These are phyloP conservation scores for Ctenochaetus hawaiiensis DNA, from an alignment of 2,797 vertebrate species.

Conservation along the genomic window DNA sequence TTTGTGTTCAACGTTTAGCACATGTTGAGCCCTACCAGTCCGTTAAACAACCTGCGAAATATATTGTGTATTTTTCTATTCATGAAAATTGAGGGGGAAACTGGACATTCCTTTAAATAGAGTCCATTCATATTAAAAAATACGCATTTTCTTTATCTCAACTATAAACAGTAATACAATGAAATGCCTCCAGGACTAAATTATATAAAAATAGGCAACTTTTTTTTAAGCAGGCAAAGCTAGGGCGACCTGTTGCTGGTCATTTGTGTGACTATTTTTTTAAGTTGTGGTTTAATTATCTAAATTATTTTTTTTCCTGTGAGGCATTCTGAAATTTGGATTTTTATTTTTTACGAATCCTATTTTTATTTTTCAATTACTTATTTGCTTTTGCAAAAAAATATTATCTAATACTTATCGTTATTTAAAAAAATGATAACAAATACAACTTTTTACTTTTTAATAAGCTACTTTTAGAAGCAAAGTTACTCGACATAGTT, in stretches of 20 bases:
- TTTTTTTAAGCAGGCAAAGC: not conserved
- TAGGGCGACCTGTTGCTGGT: conserved; percentile 44
- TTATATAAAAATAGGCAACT: not conserved
- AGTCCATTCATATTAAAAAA: not conserved
- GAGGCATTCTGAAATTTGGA: not conserved
- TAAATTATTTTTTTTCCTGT: not conserved
- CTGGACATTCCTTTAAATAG: not conserved
- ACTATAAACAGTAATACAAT: not conserved
- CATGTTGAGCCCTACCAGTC: not conserved
- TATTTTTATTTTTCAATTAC: no score
- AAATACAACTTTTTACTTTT: no score
- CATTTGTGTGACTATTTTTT: not conserved
- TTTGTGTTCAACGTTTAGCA: conserved; percentile 9
- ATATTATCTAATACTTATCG: not conserved
- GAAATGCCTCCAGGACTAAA: not conserved
- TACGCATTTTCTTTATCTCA: not conserved
- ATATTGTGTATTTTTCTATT: not conserved
- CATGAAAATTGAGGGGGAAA: not conserved
- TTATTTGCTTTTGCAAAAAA: not conserved
- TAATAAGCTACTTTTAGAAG: not conserved
- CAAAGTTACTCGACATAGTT: not conserved
- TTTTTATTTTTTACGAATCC: not conserved
- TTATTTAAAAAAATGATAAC: not conserved
- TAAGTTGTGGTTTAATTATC: not conserved
- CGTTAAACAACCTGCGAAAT: not conserved